These are phyloP conservation scores for Leptinotarsa rubiginosa DNA, from an alignment of 2,888 invertebrate species.

Conservation along the genomic window DNA sequence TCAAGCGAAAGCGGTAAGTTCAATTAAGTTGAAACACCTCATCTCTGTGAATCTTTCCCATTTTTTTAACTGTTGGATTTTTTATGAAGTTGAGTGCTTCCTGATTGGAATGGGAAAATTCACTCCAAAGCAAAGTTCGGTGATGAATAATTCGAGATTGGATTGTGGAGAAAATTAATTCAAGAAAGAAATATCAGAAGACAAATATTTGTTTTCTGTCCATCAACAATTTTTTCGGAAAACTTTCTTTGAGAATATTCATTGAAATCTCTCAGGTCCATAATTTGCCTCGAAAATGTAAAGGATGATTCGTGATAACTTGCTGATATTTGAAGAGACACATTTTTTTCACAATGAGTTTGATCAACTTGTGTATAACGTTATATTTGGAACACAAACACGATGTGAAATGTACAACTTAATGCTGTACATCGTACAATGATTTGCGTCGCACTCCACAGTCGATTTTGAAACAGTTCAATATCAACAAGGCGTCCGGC, in stretches of 20 bases:
- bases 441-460: too few relatives aligned
- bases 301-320: too few relatives aligned
- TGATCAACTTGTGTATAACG: too few relatives aligned
- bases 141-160: background rate
- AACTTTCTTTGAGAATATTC: background rate
- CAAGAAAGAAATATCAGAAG: background rate
- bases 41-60: background rate
- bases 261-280: background rate
- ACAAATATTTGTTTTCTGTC: background rate
- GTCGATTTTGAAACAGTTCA: too few relatives aligned
- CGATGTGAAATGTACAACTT: too few relatives aligned
- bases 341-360: too few relatives aligned
- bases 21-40: conserved; percentile 1
- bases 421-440: too few relatives aligned
- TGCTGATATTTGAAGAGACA: too few relatives aligned
- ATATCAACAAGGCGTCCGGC: too few relatives aligned
- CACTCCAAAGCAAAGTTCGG: background rate
- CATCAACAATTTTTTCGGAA: background rate
- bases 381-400: too few relatives aligned
- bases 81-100: background rate
- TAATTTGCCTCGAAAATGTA: too few relatives aligned
- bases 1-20: background rate
- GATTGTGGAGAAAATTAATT: background rate
- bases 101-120: background rate
- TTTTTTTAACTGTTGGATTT: background rate